Evolutionary conservation across 2,113 vertebrate species (phyloP).

Genomic region (Chlamydotis undulata): DNA sequence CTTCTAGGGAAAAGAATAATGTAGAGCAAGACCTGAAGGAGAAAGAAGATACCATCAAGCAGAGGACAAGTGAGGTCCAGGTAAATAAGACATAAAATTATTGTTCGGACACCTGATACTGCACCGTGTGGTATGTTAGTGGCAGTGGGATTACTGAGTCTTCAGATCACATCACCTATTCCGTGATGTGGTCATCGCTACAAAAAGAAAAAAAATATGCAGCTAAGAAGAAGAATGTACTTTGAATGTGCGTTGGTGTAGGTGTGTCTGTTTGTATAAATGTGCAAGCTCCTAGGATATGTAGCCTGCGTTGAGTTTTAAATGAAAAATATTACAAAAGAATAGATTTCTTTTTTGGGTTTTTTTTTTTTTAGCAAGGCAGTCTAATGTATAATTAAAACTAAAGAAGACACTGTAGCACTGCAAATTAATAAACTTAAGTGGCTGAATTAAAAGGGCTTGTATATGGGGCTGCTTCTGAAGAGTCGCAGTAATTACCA

Average conservation of each 20-base stretch:
- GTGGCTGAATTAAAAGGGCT: constrained; percentile 12
- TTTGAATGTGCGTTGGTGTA: background rate
- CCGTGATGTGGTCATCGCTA: background rate
- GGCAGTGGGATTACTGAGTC: background rate
- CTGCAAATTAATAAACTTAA: constrained; percentile 29
- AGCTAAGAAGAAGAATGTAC: background rate
- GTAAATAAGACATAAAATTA: constrained; percentile 75
- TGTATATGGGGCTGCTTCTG: background rate
- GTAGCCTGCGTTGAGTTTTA: background rate
- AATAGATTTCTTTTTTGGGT: background rate
- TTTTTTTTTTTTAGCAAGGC: background rate
- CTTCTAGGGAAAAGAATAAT: constrained; percentile 94
- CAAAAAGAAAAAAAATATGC: background rate
- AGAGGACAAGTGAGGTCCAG: constrained; percentile 92
- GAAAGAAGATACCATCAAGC: constrained; percentile 92
- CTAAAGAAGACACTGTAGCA: background rate
- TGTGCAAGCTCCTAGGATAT: background rate
- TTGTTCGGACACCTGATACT: background rate
- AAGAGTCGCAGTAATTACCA: background rate
- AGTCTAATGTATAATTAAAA: background rate
- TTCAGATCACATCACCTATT: background rate
- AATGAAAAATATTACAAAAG: background rate
- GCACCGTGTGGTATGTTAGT: constrained; percentile 1
- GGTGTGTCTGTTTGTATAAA: background rate
- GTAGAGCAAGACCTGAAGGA: constrained; percentile 97